These are phyloP conservation scores for Sapayoa aenigma DNA, from an alignment of 2,113 vertebrate genomes.

Conservation along the genomic window DNA sequence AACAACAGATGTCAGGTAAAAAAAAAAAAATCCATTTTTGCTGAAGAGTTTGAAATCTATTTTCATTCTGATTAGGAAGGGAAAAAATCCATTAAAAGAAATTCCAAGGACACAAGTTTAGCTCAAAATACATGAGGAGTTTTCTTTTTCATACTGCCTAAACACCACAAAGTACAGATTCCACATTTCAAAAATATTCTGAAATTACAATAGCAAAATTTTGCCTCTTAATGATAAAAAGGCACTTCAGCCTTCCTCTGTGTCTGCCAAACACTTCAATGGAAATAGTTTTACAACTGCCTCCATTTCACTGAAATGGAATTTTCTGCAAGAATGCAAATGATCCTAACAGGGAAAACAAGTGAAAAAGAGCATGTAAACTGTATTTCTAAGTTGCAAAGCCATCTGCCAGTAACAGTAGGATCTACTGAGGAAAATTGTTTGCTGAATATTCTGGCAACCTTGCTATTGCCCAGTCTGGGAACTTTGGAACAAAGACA, in stretches of 20 bases:
- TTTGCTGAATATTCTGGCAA: neutral
- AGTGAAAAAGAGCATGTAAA: neutral
- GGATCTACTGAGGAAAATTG: neutral
- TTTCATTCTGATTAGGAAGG: neutral
- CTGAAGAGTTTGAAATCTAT: neutral
- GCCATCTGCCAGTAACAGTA: neutral
- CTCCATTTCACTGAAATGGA: neutral
- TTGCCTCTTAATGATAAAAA: neutral
- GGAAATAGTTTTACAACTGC: neutral
- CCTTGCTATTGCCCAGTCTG: neutral
- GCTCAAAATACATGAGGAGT: neutral
- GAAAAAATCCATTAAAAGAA: neutral
- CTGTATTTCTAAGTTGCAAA: neutral
- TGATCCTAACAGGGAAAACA: neutral
- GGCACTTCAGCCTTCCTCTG: neutral
- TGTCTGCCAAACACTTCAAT: neutral
- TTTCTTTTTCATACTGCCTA: neutral
- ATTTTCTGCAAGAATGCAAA: neutral
- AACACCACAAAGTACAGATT: neutral
- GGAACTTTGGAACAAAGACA: neutral
- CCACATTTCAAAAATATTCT: neutral
- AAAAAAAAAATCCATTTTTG: neutral
- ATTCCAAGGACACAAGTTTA: neutral
- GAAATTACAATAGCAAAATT: neutral
- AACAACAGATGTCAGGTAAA: neutral